Conservation (phyloP, 2,113 vertebrate genomes). For the Oreotrochilus melanogaster region DNA sequence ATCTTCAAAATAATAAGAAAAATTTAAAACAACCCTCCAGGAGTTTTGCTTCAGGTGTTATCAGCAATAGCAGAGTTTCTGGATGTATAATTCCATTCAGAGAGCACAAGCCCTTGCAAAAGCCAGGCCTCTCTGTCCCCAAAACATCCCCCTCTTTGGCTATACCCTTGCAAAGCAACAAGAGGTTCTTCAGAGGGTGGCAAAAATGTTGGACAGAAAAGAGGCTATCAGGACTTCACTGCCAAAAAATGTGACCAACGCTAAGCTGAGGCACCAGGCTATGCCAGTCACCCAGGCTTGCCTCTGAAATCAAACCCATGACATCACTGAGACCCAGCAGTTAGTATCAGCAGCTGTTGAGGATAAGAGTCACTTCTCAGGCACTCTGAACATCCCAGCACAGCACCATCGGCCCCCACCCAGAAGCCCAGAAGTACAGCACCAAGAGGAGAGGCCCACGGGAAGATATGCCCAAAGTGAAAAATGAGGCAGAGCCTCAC, state of each 20-base stretch:
- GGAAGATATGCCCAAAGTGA: not conserved
- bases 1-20: not conserved
- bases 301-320: constrained; percentile 45
- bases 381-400: not conserved
- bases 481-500: not conserved
- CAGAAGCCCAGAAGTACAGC: not conserved
- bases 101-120: not conserved
- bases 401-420: not conserved
- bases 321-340: not conserved
- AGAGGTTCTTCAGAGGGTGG: constrained; percentile 13
- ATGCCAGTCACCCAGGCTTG: constrained; percentile 7
- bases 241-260: constrained; percentile 37
- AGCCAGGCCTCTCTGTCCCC: not conserved
- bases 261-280: constrained; percentile 30
- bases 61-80: not conserved
- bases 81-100: not conserved
- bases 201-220: not conserved
- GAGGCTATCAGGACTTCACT: not conserved
- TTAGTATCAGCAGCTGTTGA: constrained; percentile 61
- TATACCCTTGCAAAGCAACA: not conserved
- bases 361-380: constrained; percentile 51
- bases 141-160: not conserved
- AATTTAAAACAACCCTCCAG: not conserved
- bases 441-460: not conserved
- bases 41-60: not conserved